These are phyloP conservation scores for Gallirallus australis DNA, from an alignment of 2,797 vertebrate genomes.

Conservation along the genomic window DNA sequence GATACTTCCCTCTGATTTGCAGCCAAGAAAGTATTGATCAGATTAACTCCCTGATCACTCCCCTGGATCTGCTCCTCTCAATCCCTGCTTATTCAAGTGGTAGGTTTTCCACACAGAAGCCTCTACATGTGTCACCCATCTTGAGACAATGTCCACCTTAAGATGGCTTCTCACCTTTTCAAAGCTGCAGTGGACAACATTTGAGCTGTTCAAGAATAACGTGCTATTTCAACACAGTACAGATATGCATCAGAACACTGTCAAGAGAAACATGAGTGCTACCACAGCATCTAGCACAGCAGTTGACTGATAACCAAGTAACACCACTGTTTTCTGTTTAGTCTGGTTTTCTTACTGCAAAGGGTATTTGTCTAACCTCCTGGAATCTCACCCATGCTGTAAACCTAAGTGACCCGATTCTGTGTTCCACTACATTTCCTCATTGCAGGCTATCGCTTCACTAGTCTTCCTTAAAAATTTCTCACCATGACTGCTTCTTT, in stretches of 20 bases:
- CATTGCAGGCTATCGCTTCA: not conserved
- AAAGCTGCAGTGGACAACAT: not conserved
- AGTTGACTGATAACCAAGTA: not conserved
- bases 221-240: not conserved
- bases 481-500: not conserved
- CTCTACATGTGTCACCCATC: not conserved
- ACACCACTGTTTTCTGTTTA: not conserved
- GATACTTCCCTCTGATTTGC: not conserved
- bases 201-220: not conserved
- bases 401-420: not conserved
- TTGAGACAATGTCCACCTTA: not conserved
- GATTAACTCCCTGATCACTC: not conserved
- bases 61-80: not conserved
- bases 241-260: not conserved
- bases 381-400: not conserved
- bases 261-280: not conserved
- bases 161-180: not conserved
- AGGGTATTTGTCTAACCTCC: not conserved
- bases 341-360: conserved; percentile 4
- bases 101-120: not conserved
- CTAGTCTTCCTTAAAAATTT: not conserved
- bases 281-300: not conserved
- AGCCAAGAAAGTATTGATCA: not conserved
- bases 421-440: not conserved
- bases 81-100: not conserved